Evolutionary conservation across 2,888 invertebrate genomes (phyloP), one percentile per base, ranked within the genome.

Genomic region (Drosophila formosana): DNA sequence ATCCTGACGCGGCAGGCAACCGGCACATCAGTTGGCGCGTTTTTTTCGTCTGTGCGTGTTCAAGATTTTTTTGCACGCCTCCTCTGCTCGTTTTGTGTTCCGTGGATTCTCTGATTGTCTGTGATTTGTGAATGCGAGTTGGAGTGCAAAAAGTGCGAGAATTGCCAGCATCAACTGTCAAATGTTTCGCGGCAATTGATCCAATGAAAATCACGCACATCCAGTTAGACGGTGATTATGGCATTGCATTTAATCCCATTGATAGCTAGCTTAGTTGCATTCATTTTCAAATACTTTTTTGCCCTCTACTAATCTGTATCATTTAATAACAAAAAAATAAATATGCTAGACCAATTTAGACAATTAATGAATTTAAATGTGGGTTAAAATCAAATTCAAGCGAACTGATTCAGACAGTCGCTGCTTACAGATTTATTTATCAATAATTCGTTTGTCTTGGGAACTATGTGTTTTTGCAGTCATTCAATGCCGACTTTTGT

Each of bases 81-180:
- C 53, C 41, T 53, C 56, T 4, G 46, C 60, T 37, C 43, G 47
- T 78, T 77, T 74, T 63, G 56, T 46, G 28, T 66, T 73, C 50
- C 52, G 64, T 66, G 70, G 70, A 28, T 28, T 63, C 30, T 46
- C 52, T 80, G 82, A 85, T 82, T 85, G 80, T 75, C 80, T 66
- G 71, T 82, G 83, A 83, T 83, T 83, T 88, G 88, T 88, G 75
- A 66, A 52, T 55, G 45, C 62, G 5, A 37, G 55, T 58, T 62
- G 41, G 30, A 5, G 26, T 13, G 45, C 18, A 11, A 3, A 4
- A 11, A 11, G 30, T 2, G 43, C 34, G 23, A 47, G 72, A 66
- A 63, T 78, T 70, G 74, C 62, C 8, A 46, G 32, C 32, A 46
- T 34, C 56, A 56, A 46, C 45, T 74, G 65, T 57, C 69, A 69